Conservation (phyloP, 2,797 vertebrate species). For the Darevskia nairensis region DNA sequence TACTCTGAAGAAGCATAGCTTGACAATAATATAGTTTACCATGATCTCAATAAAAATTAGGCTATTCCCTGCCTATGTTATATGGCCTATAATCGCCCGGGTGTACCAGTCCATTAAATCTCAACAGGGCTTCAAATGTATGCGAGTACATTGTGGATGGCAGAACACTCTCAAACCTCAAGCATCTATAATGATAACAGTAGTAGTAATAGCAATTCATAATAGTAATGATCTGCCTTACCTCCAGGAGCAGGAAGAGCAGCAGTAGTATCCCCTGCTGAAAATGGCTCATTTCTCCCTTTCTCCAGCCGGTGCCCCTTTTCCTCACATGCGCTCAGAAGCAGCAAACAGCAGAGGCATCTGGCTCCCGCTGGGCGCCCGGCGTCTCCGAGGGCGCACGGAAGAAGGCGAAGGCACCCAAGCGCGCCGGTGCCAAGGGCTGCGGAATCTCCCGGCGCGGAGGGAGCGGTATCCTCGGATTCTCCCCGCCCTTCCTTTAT, state of each 20-base stretch:
- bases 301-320: not conserved
- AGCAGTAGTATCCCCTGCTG: conserved; percentile 13
- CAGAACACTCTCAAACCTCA: not conserved
- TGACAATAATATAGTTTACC: not conserved
- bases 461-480: not conserved
- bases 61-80: no score
- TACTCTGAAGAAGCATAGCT: no score
- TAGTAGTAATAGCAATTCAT: not conserved
- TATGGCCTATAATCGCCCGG: not conserved
- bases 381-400: not conserved
- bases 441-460: not conserved
- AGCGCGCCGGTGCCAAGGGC: not conserved
- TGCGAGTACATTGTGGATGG: not conserved
- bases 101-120: not conserved
- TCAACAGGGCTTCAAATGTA: not conserved
- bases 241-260: conserved; percentile 61
- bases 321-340: conserved; percentile 36
- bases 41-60: no score
- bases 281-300: conserved; percentile 58
- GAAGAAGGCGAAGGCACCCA: not conserved
- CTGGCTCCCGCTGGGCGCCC: not conserved
- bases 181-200: not conserved
- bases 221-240: conserved; percentile 18
- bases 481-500: no score
- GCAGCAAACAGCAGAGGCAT: conserved; percentile 44